A percentile compares a stretch with the other conserved stretches of the same genome.
Evolutionary conservation across 2,888 invertebrate species (phyloP).

Genomic region (Dexiosoma caninum): DNA sequence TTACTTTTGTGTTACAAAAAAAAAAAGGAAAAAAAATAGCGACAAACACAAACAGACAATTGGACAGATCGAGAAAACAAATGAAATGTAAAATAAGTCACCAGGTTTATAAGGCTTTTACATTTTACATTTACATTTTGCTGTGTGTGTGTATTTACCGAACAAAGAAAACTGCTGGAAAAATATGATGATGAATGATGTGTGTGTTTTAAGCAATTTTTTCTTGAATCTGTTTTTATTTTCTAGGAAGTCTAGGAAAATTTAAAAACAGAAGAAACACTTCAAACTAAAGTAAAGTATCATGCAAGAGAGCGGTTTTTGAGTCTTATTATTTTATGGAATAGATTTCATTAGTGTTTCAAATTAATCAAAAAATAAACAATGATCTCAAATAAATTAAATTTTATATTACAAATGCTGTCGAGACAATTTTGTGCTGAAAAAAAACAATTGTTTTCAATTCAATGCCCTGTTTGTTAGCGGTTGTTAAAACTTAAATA

Average conservation of each 20-base stretch:
- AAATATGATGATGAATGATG: conserved; percentile 44
- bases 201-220: conserved; percentile 26
- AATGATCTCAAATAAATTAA: conserved; percentile 5
- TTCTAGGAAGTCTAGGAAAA: conserved; percentile 42
- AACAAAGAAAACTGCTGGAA: conserved; percentile 33
- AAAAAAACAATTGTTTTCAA: background rate
- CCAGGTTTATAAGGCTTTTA: conserved; percentile 52
- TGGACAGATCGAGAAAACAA: background rate
- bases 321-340: background rate
- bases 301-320: conserved; percentile 6
- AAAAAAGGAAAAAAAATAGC: conserved; percentile 5
- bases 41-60: conserved; percentile 40
- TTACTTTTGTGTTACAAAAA: conserved; percentile 10
- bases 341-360: background rate
- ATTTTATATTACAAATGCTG: background rate
- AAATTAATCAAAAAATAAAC: conserved; percentile 9
- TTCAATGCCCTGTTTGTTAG: background rate
- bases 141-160: too few species aligned
- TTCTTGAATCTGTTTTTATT: background rate
- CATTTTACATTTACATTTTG: too few species aligned
- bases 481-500: too few species aligned
- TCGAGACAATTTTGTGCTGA: background rate
- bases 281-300: conserved; percentile 17
- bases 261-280: too few species aligned
- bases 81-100: conserved; percentile 61